Evolutionary conservation across 2,797 vertebrate species (phyloP).

Genomic region (Spinus pinus): DNA sequence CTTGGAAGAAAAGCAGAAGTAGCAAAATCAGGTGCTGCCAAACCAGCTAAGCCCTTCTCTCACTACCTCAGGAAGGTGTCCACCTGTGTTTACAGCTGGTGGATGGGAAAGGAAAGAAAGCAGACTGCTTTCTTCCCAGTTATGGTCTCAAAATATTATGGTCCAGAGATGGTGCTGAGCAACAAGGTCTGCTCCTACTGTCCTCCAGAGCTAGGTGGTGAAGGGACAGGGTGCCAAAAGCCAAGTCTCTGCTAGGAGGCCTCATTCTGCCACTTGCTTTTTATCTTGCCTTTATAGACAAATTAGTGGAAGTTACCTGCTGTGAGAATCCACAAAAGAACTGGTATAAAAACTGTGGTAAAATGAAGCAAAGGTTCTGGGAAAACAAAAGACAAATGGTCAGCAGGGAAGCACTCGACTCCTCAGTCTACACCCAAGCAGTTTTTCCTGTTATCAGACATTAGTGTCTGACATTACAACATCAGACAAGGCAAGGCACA

Average conservation of each 20-base stretch:
- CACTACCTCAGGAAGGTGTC: neutral
- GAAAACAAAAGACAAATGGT: slow-evolving; percentile 21
- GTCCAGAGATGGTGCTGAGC: neutral
- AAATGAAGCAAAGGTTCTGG: slow-evolving; percentile 98
- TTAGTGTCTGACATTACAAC: neutral
- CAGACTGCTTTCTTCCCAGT: neutral
- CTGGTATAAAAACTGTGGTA: slow-evolving; percentile 99
- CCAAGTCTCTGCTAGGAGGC: neutral
- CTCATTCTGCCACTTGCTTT: neutral
- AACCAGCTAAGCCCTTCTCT: neutral
- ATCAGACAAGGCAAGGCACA: neutral
- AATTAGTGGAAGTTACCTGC: slow-evolving; percentile 82
- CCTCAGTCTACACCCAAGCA: neutral
- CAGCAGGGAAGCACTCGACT: neutral
- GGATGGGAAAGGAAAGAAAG: neutral
- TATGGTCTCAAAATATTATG: neutral
- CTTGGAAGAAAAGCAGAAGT: neutral
- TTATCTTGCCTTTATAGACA: neutral
- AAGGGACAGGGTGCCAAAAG: neutral
- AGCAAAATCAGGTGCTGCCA: neutral
- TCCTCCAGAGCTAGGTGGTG: neutral
- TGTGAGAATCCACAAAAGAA: slow-evolving; percentile 99
- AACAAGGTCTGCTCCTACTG: neutral
- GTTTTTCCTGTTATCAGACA: neutral
- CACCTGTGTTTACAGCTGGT: neutral